phyloP scores from a whole-genome alignment of 2,888 invertebrate genomes.

The Temnothorax ravouxi region DNA sequence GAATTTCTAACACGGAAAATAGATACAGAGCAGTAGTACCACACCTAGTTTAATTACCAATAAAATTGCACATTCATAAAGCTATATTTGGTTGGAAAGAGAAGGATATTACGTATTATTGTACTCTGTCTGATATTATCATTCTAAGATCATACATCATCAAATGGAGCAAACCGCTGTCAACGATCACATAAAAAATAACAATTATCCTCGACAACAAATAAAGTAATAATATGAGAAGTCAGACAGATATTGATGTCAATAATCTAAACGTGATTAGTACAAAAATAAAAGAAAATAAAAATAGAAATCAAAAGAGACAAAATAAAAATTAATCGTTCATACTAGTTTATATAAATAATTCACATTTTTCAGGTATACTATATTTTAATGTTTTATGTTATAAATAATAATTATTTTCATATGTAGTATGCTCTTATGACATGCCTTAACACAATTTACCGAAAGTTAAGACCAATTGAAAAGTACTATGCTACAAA shows the following conservation, averaged over 20 bases:
- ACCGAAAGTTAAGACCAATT: neutral
- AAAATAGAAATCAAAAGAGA: neutral
- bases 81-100: neutral
- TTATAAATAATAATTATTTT: neutral
- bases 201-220: constrained; percentile 23
- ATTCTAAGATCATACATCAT: constrained; percentile 18
- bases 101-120: neutral
- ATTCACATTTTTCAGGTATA: neutral
- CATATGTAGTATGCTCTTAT: neutral
- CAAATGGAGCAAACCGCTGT: neutral
- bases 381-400: neutral
- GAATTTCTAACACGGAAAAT: neutral
- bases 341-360: neutral
- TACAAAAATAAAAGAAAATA: constrained; percentile 11
- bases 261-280: neutral
- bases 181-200: neutral
- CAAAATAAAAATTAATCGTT: neutral
- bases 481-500: neutral
- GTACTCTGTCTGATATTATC: neutral
- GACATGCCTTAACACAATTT: neutral
- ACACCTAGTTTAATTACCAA: constrained; percentile 24
- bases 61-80: constrained; percentile 8
- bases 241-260: neutral
- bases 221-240: neutral
- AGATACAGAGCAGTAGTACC: neutral